Base-by-base conservation (phyloP, 2,113 vertebrate species). In the Microcebus griseorufus region DNA sequence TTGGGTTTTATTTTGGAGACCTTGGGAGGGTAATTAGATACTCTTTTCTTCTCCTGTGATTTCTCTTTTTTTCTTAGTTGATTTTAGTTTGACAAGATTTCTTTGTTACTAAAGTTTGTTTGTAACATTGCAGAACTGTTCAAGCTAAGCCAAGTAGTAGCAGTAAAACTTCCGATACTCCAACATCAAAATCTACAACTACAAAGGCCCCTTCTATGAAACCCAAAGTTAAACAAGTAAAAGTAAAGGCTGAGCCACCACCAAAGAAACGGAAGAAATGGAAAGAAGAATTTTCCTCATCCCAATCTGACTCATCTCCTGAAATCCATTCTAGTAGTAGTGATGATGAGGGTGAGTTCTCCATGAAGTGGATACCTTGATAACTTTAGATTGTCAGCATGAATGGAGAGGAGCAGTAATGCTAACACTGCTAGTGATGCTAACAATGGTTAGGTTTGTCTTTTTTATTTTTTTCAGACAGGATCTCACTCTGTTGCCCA, bases 261-360 rank as follows among this genome's bases (percentile, higher is more conserved):
- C 99, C 99, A 94, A 99, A 99, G 98, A 99, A 99, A 98, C 99
- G 99, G 97, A 99, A 99, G 98, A 99, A 99, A 94, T 99, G 99
- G 99, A 99, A 99, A 98, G 99, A 99, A 97, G 99, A 99, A 93
- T 99, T 99, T 95, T 99, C 99, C 5, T 98, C 99, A 32, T 98
- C 99, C 27, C 99, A 99, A 5, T 99, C 99, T 0, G 99, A 99
- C 89, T 99, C 99, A 92, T 99, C 99, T 93, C 99, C 99, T 78
- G 99, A 99, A 94, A 98, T 99, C 76, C 99, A 98, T 76, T 97
- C 93, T 78, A 96, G 72, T 79, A 95, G 92, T 69, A 99, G 98
- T 93, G 99, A 99, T 72, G 99, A 99, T 72, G 99, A 99, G 95
- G 99, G 99, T 99, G 96, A 99, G 98, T 58, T 73, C 62, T 73